A percentile compares a stretch with the other conserved stretches of the same genome.
phyloP scores from a whole-genome alignment of 2,888 invertebrate species.

The Amaurobius ferox region DNA sequence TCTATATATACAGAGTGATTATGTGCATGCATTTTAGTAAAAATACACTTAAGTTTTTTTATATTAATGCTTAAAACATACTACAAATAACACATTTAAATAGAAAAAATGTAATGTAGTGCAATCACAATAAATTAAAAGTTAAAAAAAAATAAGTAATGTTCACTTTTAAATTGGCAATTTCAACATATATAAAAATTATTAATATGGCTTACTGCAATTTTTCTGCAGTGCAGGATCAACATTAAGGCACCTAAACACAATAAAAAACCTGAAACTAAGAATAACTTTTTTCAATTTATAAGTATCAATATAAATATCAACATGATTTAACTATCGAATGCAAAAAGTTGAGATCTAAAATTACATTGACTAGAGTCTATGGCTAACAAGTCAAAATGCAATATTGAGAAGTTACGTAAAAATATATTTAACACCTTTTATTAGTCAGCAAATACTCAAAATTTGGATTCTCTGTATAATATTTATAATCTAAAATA shows the following conservation, averaged over 20 bases:
- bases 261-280: not conserved
- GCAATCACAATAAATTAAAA: not conserved
- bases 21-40: not conserved
- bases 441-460: not conserved
- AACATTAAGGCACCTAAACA: not conserved
- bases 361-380: not conserved
- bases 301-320: too few species aligned
- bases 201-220: too few species aligned
- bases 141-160: too few species aligned
- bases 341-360: too few species aligned
- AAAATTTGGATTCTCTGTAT: not conserved
- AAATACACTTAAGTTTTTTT: not conserved
- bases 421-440: not conserved
- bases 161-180: too few species aligned
- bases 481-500: slow-evolving; percentile 2
- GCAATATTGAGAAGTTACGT: not conserved
- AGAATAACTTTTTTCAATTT: too few species aligned
- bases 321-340: too few species aligned
- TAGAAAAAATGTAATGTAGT: not conserved
- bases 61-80: not conserved
- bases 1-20: slow-evolving; percentile 2
- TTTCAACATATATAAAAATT: too few species aligned
- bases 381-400: not conserved
- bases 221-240: too few species aligned
- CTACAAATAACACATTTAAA: not conserved